These are phyloP conservation scores for Phylloscopus trochilus DNA, from an alignment of 2,113 vertebrate genomes.

Conservation along the genomic window DNA sequence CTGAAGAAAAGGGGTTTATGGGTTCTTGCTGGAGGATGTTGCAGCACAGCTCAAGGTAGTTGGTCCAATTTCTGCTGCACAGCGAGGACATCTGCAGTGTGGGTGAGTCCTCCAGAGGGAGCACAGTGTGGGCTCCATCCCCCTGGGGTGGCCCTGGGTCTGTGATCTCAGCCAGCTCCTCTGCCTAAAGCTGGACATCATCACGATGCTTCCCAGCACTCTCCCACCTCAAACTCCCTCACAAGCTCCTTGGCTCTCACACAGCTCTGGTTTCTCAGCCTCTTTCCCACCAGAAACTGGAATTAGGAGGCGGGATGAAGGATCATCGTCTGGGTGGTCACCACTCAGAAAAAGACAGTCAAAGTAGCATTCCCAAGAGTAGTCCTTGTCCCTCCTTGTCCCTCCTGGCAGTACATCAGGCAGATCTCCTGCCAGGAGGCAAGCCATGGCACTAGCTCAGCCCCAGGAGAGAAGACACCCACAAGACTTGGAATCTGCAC, in stretches of 20 bases:
- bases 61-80: background rate
- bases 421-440: background rate
- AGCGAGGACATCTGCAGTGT: rapidly evolving
- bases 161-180: background rate
- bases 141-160: background rate
- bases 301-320: background rate
- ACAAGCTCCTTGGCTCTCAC: background rate
- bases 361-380: background rate
- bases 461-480: background rate
- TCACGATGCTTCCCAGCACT: background rate
- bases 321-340: background rate
- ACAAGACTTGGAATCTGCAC: background rate
- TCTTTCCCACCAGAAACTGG: background rate
- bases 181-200: background rate
- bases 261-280: background rate
- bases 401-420: background rate
- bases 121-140: background rate
- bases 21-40: background rate
- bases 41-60: background rate
- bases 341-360: background rate
- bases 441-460: background rate
- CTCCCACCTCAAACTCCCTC: background rate
- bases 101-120: background rate
- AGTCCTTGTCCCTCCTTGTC: background rate
- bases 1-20: background rate